Evolutionary conservation across 2,113 vertebrate genomes (phyloP).

Genomic region (Rhynchomys soricoides): DNA sequence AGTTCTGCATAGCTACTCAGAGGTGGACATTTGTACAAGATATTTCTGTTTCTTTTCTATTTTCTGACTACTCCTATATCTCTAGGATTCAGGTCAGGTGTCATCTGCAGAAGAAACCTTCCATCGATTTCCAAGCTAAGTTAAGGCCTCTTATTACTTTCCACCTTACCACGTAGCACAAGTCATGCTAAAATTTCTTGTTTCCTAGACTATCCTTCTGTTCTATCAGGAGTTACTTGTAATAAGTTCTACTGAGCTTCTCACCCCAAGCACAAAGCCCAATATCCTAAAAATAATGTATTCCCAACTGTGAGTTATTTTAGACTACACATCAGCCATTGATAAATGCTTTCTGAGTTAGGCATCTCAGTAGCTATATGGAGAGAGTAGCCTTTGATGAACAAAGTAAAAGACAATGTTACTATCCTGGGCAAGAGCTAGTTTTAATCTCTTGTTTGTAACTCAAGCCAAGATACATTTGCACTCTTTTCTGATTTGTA

Average conservation of each 20-base stretch:
- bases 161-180: not conserved
- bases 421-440: not conserved
- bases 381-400: not conserved
- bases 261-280: not conserved
- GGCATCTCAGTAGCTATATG: not conserved
- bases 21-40: not conserved
- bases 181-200: not conserved
- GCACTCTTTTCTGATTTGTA: not conserved
- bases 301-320: conserved; percentile 13
- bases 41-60: not conserved
- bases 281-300: conserved; percentile 1
- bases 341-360: not conserved
- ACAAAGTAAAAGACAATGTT: not conserved
- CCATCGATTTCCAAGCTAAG: not conserved
- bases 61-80: not conserved
- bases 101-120: not conserved
- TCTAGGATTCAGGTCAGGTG: not conserved
- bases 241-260: not conserved
- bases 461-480: not conserved
- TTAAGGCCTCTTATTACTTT: not conserved
- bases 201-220: not conserved
- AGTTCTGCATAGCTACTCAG: not conserved
- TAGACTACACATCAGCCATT: not conserved
- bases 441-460: conserved; percentile 41
- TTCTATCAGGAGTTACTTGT: conserved; percentile 17